A percentile compares a stretch with the other conserved stretches of the same genome.
Evolutionary conservation across 1,140 invertebrate species (phyloP).

Genomic region (Hyles vespertilio): DNA sequence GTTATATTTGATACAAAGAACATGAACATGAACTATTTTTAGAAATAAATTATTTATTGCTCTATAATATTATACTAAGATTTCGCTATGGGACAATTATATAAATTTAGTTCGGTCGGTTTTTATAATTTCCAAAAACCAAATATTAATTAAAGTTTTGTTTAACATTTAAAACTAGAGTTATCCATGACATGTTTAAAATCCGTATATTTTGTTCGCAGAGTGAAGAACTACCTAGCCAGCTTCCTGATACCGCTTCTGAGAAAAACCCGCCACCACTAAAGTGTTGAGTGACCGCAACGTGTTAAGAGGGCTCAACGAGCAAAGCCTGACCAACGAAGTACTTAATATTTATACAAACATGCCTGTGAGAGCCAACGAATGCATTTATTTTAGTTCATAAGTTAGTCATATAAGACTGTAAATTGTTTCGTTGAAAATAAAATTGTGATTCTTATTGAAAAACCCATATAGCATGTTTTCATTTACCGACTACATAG

Average conservation of each 20-base stretch:
- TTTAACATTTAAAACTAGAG: too few relatives aligned
- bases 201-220: constrained; percentile 37
- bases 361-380: constrained; percentile 5
- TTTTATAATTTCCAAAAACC: too few relatives aligned
- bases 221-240: constrained; percentile 57
- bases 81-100: too few relatives aligned
- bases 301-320: constrained; percentile 1
- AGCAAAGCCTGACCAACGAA: not conserved
- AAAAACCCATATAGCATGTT: constrained; percentile 58
- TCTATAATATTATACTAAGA: too few relatives aligned
- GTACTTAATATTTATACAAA: not conserved
- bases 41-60: too few relatives aligned
- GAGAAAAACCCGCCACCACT: constrained; percentile 56
- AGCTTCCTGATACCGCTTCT: constrained; percentile 56
- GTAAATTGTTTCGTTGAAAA: constrained; percentile 69
- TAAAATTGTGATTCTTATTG: constrained; percentile 68
- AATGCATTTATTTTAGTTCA: constrained; percentile 57
- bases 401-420: constrained; percentile 36
- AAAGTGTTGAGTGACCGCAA: constrained; percentile 1
- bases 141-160: too few relatives aligned
- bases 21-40: too few relatives aligned
- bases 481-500: constrained; percentile 20
- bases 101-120: too few relatives aligned
- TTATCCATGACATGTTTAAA: not conserved
- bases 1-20: too few relatives aligned